A percentile compares a stretch with the other conserved stretches of the same genome.
These are phyloP conservation scores for Formica aserva DNA, from an alignment of 2,888 invertebrate genomes.

Conservation along the genomic window DNA sequence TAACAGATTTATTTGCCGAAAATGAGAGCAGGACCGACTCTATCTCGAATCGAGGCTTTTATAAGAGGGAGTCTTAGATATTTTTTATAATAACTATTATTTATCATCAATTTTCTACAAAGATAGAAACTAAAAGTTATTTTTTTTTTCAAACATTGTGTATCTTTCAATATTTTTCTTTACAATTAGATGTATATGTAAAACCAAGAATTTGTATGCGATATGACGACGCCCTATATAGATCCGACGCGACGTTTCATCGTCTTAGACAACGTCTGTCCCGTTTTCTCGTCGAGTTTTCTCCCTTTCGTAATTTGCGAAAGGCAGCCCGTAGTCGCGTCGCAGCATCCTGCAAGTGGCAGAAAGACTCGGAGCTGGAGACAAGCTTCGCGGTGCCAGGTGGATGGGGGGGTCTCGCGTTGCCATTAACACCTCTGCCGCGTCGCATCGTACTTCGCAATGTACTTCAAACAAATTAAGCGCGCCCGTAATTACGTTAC, in stretches of 20 bases:
- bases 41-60: neutral
- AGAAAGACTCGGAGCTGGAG: conserved; percentile 54
- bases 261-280: conserved; percentile 26
- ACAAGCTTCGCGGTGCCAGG: conserved; percentile 63
- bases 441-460: conserved; percentile 70
- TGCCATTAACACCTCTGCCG: conserved; percentile 83
- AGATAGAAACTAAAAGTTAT: neutral
- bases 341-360: conserved; percentile 59
- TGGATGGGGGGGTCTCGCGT: conserved; percentile 73
- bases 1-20: conserved; percentile 50
- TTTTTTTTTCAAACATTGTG: neutral
- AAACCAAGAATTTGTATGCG: neutral
- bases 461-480: conserved; percentile 85
- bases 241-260: conserved; percentile 22
- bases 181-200: neutral
- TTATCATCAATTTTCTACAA: neutral
- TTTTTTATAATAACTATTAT: neutral
- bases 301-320: conserved; percentile 44
- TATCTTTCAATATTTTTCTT: neutral
- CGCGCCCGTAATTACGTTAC: conserved; percentile 83
- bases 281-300: conserved; percentile 36
- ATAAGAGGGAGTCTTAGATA: neutral
- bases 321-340: conserved; percentile 52
- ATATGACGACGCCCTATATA: neutral
- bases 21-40: neutral